These are phyloP conservation scores for Cloeon dipterum DNA, from an alignment of 2,888 invertebrate genomes.

Conservation along the genomic window DNA sequence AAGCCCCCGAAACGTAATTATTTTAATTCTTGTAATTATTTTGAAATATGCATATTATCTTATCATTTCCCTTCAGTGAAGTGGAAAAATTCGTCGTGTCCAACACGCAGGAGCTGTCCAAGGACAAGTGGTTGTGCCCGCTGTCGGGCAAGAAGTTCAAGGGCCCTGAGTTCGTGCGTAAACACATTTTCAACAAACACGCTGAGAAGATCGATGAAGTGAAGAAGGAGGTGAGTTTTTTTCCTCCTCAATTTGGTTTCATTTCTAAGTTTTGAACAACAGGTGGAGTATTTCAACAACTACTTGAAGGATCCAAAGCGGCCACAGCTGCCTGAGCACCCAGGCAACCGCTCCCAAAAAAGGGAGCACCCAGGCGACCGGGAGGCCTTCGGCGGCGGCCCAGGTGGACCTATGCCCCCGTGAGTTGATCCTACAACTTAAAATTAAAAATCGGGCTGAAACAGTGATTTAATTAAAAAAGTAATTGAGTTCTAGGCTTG, in stretches of 20 bases:
- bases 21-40: background rate
- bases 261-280: conserved; percentile 5
- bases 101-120: conserved; percentile 89
- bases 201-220: conserved; percentile 93
- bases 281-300: conserved; percentile 89
- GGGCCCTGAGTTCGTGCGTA: conserved; percentile 92
- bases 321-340: conserved; percentile 78
- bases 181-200: conserved; percentile 96
- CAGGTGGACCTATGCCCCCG: conserved; percentile 7
- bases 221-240: conserved; percentile 53
- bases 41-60: background rate
- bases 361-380: conserved; percentile 8
- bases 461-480: no score
- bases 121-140: conserved; percentile 98
- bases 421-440: conserved; percentile 6
- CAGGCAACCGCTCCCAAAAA: conserved; percentile 26
- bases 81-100: conserved; percentile 88
- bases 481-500: no score
- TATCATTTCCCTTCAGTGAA: conserved; percentile 21
- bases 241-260: background rate
- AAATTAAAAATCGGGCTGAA: no score
- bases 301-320: conserved; percentile 82
- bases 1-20: conserved; percentile 34
- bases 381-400: conserved; percentile 8
- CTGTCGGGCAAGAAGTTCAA: conserved; percentile 98